These are phyloP conservation scores for Pherbina coryleti DNA, from an alignment of 2,888 invertebrate species.

Conservation along the genomic window DNA sequence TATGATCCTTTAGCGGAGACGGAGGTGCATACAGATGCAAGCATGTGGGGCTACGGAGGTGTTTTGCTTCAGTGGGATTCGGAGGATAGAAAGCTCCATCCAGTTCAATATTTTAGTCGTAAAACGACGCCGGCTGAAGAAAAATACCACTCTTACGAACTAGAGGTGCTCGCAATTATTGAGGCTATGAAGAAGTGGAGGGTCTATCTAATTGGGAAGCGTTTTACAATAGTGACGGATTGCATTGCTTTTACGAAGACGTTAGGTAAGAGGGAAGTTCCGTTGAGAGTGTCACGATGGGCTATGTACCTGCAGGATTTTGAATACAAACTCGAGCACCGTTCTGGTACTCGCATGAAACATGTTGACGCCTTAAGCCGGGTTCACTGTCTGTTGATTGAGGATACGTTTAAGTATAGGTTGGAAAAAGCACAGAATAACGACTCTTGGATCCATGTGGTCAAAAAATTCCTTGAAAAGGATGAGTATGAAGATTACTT, in stretches of 20 bases:
- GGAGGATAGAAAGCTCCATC: background rate
- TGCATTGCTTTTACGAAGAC: background rate
- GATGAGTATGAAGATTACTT: constrained; percentile 34
- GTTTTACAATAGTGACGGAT: background rate
- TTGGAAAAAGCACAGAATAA: constrained; percentile 30
- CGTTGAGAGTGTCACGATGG: constrained; percentile 33
- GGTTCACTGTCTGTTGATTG: constrained; percentile 33
- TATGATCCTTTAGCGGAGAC: background rate
- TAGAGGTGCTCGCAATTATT: constrained; percentile 1
- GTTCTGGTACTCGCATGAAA: constrained; percentile 39
- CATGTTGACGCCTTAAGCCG: constrained; percentile 47
- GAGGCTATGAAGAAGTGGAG: constrained; percentile 37
- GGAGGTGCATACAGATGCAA: background rate
- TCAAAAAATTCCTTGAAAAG: constrained; percentile 22
- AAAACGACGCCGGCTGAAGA: constrained; percentile 14
- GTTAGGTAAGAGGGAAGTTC: constrained; percentile 24
- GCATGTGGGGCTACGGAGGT: background rate
- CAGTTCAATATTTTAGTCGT: background rate
- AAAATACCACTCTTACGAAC: constrained; percentile 15
- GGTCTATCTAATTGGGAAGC: constrained; percentile 55
- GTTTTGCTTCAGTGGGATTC: constrained; percentile 1
- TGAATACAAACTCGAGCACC: constrained; percentile 39
- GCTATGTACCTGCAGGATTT: constrained; percentile 40
- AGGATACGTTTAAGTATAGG: constrained; percentile 12
- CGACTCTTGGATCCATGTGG: constrained; percentile 27